phyloP scores from a whole-genome alignment of 2,797 vertebrate genomes.

The Anguilla anguilla region DNA sequence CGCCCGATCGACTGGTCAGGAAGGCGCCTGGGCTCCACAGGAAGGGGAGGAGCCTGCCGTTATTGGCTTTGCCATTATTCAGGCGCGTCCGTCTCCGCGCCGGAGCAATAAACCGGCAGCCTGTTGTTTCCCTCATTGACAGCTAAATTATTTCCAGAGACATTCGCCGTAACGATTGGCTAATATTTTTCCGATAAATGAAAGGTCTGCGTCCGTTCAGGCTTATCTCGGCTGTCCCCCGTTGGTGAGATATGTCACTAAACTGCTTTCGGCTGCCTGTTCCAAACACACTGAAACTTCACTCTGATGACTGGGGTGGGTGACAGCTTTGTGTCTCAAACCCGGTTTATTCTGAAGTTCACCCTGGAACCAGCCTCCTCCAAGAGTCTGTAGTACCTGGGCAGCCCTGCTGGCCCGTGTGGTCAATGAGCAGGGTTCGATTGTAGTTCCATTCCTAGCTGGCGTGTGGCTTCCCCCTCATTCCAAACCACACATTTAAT shows the following conservation, averaged over 20 bases:
- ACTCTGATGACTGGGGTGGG: constrained; percentile 42
- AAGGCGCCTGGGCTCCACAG: constrained; percentile 1
- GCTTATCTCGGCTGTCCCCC: constrained; percentile 40
- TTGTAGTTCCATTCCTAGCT: constrained; percentile 54
- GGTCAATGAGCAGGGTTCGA: constrained; percentile 69
- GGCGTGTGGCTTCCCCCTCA: constrained; percentile 55
- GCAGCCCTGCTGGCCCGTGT: constrained; percentile 54
- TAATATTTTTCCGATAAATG: constrained; percentile 56
- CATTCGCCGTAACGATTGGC: constrained; percentile 52
- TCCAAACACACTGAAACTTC: constrained; percentile 45
- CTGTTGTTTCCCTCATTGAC: constrained; percentile 39
- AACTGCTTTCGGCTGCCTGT: constrained; percentile 32
- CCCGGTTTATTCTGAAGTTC: constrained; percentile 45
- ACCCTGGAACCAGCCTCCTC: constrained; percentile 26
- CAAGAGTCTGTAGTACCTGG: constrained; percentile 61
- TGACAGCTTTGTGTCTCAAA: constrained; percentile 25
- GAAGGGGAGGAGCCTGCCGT: constrained; percentile 28
- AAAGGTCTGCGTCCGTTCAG: constrained; percentile 45
- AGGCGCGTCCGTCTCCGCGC: constrained; percentile 36
- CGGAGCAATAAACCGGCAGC: constrained; percentile 47
- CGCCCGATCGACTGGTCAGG: constrained; percentile 11
- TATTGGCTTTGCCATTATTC: constrained; percentile 43
- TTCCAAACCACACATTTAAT: constrained; percentile 36
- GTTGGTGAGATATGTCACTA: constrained; percentile 32
- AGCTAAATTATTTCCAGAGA: constrained; percentile 48